phyloP scores from a whole-genome alignment of 2,113 vertebrate genomes.

The Upupa epops region DNA sequence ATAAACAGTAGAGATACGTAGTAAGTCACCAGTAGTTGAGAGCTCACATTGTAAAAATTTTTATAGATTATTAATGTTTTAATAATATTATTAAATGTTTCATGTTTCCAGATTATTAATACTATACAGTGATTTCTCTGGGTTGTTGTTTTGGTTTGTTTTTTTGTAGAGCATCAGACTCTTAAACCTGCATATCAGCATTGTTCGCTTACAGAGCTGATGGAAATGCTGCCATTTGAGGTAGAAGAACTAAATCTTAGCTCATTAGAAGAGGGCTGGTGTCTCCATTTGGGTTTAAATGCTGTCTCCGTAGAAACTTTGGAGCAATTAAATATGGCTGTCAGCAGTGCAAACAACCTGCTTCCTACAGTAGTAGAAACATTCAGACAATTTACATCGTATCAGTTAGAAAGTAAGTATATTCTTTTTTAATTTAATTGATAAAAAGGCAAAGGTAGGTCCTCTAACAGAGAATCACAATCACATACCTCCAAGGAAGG shows the following conservation, averaged over 20 bases:
- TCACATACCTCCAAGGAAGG: background rate
- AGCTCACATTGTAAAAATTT: background rate
- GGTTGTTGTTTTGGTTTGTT: no score
- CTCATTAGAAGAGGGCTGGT: slow-evolving; percentile 20
- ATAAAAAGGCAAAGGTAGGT: background rate
- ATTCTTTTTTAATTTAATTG: background rate
- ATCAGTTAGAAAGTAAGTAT: slow-evolving; percentile 72
- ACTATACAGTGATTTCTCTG: background rate
- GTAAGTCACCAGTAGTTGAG: background rate
- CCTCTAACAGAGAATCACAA: background rate
- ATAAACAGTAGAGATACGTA: background rate
- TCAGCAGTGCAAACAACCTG: background rate
- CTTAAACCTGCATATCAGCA: background rate
- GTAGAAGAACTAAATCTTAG: slow-evolving; percentile 17
- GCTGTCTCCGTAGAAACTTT: background rate
- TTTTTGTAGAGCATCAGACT: slow-evolving; percentile 51
- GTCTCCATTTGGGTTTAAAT: slow-evolving; percentile 47
- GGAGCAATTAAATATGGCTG: slow-evolving; percentile 29
- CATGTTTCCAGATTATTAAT: background rate
- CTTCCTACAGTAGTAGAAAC: slow-evolving; percentile 41
- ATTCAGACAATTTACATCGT: background rate
- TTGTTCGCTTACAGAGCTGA: slow-evolving; percentile 50
- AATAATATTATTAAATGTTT: no score
- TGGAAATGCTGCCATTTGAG: slow-evolving; percentile 8
- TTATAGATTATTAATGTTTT: background rate